phyloP scores from a whole-genome alignment of 2,888 invertebrate genomes.

The Neocrepidodera transversa region DNA sequence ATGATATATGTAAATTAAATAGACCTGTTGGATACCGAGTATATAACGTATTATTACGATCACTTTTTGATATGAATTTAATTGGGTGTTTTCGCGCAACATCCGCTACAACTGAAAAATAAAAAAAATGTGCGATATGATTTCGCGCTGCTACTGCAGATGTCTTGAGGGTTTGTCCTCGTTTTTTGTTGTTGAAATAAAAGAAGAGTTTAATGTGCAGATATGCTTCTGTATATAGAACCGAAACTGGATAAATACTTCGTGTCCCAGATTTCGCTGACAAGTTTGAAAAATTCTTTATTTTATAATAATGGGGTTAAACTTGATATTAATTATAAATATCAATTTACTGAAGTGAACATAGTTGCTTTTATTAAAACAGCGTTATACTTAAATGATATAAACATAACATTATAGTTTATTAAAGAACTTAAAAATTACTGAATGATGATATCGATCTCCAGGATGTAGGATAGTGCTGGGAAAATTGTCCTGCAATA shows the following conservation, averaged over 20 bases:
- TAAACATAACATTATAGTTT: constrained; percentile 34
- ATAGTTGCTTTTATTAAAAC: too few relatives aligned
- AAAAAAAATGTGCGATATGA: constrained; percentile 2
- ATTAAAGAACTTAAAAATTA: constrained; percentile 53
- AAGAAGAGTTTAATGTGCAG: too few relatives aligned
- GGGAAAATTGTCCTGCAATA: constrained; percentile 76
- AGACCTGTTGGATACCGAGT: constrained; percentile 16
- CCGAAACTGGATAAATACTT: too few relatives aligned
- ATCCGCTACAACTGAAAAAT: constrained; percentile 6
- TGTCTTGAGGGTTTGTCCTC: not conserved
- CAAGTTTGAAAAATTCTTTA: too few relatives aligned
- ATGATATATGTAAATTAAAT: constrained; percentile 29
- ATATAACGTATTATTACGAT: constrained; percentile 22
- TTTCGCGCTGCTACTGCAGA: constrained; percentile 5
- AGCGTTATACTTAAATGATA: too few relatives aligned
- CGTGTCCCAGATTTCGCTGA: too few relatives aligned
- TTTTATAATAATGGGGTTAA: too few relatives aligned
- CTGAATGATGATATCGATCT: constrained; percentile 71
- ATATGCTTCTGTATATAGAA: too few relatives aligned
- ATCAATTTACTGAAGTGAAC: too few relatives aligned
- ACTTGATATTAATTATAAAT: too few relatives aligned
- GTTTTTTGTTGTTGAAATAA: too few relatives aligned
- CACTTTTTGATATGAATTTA: constrained; percentile 7
- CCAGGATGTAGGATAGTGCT: constrained; percentile 75
- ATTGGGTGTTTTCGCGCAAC: not conserved